Percentiles rank a stretch among this genome's conserved stretches.
phyloP scores from a whole-genome alignment of 2,113 vertebrate species.

The Oreochromis tanganicae region DNA sequence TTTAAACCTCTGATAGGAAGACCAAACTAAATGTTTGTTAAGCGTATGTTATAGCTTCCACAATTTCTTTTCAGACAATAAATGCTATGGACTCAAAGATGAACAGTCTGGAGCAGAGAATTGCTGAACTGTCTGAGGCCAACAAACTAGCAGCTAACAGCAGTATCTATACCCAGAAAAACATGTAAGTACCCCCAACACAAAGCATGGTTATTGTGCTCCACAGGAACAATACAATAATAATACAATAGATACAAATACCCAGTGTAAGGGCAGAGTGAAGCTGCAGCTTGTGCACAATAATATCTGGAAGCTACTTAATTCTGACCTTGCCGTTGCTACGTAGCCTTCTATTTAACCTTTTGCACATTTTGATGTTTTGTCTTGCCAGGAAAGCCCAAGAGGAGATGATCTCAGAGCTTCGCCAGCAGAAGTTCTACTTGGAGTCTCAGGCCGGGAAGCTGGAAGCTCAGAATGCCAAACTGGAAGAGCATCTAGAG shows the following conservation, averaged over 20 bases:
- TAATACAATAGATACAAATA: neutral
- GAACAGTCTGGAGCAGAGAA: constrained; percentile 94
- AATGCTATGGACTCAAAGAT: constrained; percentile 99
- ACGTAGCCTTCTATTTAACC: neutral
- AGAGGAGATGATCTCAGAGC: constrained; percentile 99
- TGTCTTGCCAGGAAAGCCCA: constrained; percentile 88
- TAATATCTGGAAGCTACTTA: neutral
- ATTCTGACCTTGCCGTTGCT: neutral
- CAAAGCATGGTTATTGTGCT: neutral
- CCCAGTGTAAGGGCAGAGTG: neutral
- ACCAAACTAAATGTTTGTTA: neutral
- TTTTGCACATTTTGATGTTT: neutral
- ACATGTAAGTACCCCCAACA: constrained; percentile 84
- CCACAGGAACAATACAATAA: neutral
- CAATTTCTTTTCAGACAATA: constrained; percentile 80
- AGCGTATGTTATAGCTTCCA: neutral
- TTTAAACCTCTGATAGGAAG: neutral
- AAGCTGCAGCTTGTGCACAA: neutral
- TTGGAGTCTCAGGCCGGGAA: constrained; percentile 97
- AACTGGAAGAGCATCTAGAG: constrained; percentile 95
- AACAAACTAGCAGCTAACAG: constrained; percentile 98
- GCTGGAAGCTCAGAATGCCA: constrained; percentile 94
- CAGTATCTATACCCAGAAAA: constrained; percentile 97
- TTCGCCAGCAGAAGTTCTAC: constrained; percentile 98
- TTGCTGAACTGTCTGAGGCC: constrained; percentile 92